phyloP scores from a whole-genome alignment of 1,140 invertebrate species.

The Cydia pomonella region DNA sequence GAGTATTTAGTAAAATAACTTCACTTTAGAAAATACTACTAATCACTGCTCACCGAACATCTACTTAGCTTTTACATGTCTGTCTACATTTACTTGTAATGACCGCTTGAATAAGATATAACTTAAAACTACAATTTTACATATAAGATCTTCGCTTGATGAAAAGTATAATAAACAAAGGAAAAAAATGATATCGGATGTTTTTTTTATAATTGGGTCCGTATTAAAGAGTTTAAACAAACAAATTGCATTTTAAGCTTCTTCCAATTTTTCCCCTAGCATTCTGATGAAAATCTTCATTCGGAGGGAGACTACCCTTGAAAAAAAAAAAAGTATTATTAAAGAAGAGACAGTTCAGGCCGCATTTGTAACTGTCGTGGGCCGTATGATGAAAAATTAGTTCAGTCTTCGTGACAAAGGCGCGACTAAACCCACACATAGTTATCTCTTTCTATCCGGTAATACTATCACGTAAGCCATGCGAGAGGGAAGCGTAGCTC shows the following conservation, averaged over 20 bases:
- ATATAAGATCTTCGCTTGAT: too few species aligned
- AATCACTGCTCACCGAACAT: too few species aligned
- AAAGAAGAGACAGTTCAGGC: conserved; percentile 82
- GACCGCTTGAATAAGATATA: too few species aligned
- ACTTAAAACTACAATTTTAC: too few species aligned
- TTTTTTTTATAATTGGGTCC: conserved; percentile 49
- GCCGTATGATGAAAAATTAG: conserved; percentile 82
- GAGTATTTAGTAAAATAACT: too few species aligned
- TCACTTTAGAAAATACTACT: too few species aligned
- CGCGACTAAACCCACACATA: conserved; percentile 70
- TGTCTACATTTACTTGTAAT: too few species aligned
- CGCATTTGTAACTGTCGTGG: conserved; percentile 81
- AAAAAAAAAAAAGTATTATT: conserved; percentile 82
- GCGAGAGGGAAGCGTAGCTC: conserved; percentile 49
- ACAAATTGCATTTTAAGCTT: conserved; percentile 77
- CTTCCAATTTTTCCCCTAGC: conserved; percentile 71
- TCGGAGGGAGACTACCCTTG: conserved; percentile 77
- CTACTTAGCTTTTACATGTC: too few species aligned
- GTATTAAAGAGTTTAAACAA: conserved; percentile 57
- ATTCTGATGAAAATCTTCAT: conserved; percentile 77
- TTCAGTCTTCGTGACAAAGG: conserved; percentile 79
- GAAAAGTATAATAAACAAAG: not conserved
- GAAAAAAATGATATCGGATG: not conserved
- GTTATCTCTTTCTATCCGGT: conserved; percentile 62
- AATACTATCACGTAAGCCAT: conserved; percentile 41